Evolutionary conservation across 2,888 invertebrate species (phyloP).

Genomic region (Steinernema hermaphroditum): DNA sequence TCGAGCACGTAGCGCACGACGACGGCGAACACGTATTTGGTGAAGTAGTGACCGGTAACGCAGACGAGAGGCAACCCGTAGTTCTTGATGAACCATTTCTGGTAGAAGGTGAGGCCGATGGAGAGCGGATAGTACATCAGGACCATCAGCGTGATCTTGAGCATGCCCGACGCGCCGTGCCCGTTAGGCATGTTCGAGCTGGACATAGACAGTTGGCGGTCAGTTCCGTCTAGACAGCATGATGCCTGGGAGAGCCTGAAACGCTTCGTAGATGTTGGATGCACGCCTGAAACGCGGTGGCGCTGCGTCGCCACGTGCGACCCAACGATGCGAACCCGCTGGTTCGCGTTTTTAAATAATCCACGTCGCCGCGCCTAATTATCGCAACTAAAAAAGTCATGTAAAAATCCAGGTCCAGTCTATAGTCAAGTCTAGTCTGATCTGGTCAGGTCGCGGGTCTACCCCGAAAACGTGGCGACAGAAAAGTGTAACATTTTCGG

Average conservation of each 20-base stretch:
- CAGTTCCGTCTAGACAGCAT: neutral
- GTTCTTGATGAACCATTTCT: constrained; percentile 86
- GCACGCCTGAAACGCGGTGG: neutral
- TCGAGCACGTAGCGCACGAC: constrained; percentile 70
- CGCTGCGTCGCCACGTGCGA: neutral
- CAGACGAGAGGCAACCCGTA: constrained; percentile 86
- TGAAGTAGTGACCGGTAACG: constrained; percentile 83
- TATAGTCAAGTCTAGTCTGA: no score
- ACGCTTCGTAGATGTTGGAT: neutral
- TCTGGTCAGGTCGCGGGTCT: no score
- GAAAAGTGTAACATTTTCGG: no score
- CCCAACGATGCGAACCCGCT: no score
- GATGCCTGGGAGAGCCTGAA: neutral
- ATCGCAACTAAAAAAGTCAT: no score
- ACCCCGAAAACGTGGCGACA: no score
- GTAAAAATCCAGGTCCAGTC: no score
- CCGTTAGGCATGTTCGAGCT: neutral
- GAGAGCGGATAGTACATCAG: constrained; percentile 85
- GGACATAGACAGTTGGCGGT: neutral
- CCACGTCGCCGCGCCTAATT: no score
- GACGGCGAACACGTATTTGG: constrained; percentile 83
- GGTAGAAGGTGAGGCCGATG: constrained; percentile 93
- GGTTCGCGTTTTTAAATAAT: no score
- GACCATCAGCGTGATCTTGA: constrained; percentile 71
- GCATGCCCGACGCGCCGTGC: constrained; percentile 36